These are phyloP conservation scores for Varecia variegata DNA, from an alignment of 2,797 vertebrate genomes.

Conservation along the genomic window DNA sequence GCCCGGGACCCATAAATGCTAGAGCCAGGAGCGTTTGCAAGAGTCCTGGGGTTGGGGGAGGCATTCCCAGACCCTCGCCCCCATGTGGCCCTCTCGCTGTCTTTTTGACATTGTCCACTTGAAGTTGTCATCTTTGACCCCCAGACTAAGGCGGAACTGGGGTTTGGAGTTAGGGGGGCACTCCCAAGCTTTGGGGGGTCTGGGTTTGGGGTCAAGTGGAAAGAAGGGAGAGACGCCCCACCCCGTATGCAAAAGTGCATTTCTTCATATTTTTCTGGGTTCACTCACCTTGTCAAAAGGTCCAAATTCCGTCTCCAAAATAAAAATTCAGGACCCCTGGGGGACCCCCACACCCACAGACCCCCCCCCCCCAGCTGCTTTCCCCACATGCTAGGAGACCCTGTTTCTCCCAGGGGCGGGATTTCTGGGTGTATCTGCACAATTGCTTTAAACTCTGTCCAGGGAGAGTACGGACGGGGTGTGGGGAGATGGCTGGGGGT, in stretches of 20 bases:
- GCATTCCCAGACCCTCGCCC: not conserved
- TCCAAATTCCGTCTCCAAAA: not conserved
- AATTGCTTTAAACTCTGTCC: not conserved
- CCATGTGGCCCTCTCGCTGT: not conserved
- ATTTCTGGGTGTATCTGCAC: not conserved
- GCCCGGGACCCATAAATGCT: not conserved
- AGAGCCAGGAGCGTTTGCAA: not conserved
- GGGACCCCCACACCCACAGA: rapidly evolving
- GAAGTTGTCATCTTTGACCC: not conserved
- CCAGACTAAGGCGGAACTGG: not conserved
- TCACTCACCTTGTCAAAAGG: not conserved
- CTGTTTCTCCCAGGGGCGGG: not conserved
- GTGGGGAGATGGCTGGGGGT: not conserved
- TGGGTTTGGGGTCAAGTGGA: not conserved
- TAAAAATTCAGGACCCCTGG: not conserved
- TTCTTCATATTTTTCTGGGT: not conserved
- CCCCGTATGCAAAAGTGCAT: not conserved
- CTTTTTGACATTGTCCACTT: not conserved
- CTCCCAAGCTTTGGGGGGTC: not conserved
- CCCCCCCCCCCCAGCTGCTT: not conserved
- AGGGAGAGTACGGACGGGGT: not conserved
- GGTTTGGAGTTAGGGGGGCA: not conserved
- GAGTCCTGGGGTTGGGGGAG: not conserved
- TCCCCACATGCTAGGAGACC: not conserved
- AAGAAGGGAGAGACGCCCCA: not conserved